Conservation (phyloP, 2,888 invertebrate genomes). For the Tenthredo distinguenda region DNA sequence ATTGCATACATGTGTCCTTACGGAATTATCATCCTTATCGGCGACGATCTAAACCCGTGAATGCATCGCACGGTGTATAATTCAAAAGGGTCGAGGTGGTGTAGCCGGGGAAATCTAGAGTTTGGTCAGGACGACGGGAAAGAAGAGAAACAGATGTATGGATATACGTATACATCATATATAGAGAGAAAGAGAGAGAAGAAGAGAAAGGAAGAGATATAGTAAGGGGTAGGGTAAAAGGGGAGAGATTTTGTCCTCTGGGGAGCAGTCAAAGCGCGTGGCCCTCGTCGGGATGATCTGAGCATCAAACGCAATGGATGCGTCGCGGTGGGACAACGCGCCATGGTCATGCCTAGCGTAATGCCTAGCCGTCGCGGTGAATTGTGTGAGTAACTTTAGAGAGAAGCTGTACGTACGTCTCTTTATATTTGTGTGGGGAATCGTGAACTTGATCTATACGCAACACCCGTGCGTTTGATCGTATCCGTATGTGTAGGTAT, state of each 20-base stretch:
- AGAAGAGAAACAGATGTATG: neutral
- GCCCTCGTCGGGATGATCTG: constrained; percentile 74
- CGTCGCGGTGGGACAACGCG: constrained; percentile 23
- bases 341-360: neutral
- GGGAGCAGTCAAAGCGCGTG: constrained; percentile 77
- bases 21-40: constrained; percentile 50
- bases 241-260: constrained; percentile 76
- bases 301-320: constrained; percentile 70
- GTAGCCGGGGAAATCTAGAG: neutral
- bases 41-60: constrained; percentile 36
- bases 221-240: constrained; percentile 57
- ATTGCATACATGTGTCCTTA: constrained; percentile 49
- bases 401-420: neutral
- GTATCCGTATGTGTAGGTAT: neutral
- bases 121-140: constrained; percentile 43
- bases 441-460: neutral
- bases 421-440: neutral
- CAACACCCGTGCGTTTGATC: constrained; percentile 20
- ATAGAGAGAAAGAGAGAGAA: constrained; percentile 22
- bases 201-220: constrained; percentile 45
- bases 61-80: constrained; percentile 44
- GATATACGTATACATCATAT: too few relatives aligned
- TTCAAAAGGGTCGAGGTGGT: constrained; percentile 44
- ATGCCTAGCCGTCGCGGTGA: neutral
- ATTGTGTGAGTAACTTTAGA: neutral